Percentiles rank a stretch among this genome's conserved stretches.
Evolutionary conservation across 2,797 vertebrate genomes (phyloP).

Genomic region (Cebuella pygmaea): DNA sequence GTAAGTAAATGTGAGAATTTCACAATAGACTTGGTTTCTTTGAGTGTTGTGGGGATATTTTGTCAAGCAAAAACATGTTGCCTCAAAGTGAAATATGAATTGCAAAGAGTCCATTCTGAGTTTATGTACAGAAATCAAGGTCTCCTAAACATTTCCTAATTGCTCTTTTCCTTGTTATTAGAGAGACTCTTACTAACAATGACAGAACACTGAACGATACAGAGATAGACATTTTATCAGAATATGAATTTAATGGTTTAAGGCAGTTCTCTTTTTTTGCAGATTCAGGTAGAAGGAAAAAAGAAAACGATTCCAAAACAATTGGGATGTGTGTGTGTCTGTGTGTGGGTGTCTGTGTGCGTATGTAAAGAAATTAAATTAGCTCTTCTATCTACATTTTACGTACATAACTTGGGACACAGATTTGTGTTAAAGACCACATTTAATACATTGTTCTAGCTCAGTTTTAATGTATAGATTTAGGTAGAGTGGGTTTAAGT

Average conservation of each 20-base stretch:
- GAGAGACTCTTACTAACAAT: slow-evolving; percentile 40
- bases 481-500: neutral
- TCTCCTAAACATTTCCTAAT: neutral
- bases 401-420: neutral
- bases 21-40: neutral
- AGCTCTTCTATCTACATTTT: neutral
- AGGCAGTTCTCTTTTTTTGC: neutral
- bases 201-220: neutral
- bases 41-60: neutral
- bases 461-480: neutral
- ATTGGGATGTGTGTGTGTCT: neutral
- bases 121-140: slow-evolving; percentile 9
- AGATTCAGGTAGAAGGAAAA: neutral
- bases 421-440: neutral
- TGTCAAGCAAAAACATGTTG: slow-evolving; percentile 24
- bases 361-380: neutral
- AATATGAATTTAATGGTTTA: neutral
- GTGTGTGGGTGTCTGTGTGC: neutral
- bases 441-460: neutral
- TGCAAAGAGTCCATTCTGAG: neutral
- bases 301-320: neutral
- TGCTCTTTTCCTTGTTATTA: neutral
- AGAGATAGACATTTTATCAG: neutral
- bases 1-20: neutral
- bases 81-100: neutral